phyloP scores from a whole-genome alignment of 92 coral and sea anemone species.

The Umimayanthus kanabou region DNA sequence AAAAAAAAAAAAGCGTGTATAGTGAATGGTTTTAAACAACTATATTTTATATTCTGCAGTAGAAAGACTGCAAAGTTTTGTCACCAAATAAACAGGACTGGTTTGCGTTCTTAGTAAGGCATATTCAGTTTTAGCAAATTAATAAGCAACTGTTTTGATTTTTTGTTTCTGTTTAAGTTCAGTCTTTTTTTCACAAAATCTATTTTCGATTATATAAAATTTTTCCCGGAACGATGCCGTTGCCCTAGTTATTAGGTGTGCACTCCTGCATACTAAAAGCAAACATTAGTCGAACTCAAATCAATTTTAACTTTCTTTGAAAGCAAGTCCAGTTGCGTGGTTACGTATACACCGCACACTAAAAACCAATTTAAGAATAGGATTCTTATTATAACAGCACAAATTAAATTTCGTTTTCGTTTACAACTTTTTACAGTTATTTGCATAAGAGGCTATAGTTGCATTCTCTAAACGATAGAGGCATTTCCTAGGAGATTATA shows the following conservation, averaged over 20 bases:
- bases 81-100: too few relatives aligned
- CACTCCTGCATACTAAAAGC: background rate
- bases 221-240: background rate
- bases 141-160: background rate
- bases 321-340: background rate
- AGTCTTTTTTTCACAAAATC: background rate
- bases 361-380: background rate
- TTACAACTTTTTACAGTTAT: background rate
- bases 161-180: background rate
- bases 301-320: background rate
- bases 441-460: slow-evolving; percentile 1
- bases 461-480: slow-evolving; percentile 28
- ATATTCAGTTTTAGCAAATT: too few relatives aligned
- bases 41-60: too few relatives aligned
- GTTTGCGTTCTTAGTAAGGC: background rate
- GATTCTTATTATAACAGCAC: slow-evolving; percentile 9
- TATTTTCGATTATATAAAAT: background rate
- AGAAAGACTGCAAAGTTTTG: too few relatives aligned
- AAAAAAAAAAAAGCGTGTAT: too few relatives aligned
- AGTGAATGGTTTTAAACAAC: too few relatives aligned
- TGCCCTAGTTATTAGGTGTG: background rate
- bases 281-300: background rate
- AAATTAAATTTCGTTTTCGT: slow-evolving; percentile 27
- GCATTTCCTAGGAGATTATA: slow-evolving; percentile 30
- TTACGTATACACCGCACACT: background rate